Base-by-base conservation (phyloP, 2,888 invertebrate species). In the Andrena bucephala region DNA sequence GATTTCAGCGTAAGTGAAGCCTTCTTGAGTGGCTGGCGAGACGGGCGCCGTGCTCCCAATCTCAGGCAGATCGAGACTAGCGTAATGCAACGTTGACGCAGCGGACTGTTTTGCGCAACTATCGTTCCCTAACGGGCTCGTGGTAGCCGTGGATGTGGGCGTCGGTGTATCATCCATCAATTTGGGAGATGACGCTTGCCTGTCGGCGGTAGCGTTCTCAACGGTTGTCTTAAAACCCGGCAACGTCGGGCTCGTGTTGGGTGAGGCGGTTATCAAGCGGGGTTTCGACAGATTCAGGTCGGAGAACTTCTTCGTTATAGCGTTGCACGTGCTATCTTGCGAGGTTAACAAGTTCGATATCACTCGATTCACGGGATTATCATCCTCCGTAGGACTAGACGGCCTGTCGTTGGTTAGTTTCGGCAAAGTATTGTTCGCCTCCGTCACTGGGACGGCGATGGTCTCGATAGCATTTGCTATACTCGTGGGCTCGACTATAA, bases 1-100 rank as follows among this genome's bases (percentile, higher is more conserved):
- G 83, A 97, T 97, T 94, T 97, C 96, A 84, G 97, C 97, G 94
- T 97, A 97, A 57, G 95, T 95, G 90, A 96, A 96, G 78, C 91
- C 92, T 52, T 94, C 94, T 84, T 94, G 94, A 10, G 94, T 91
- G 29, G 94, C 91, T 31, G 95, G 94, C 54, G 95, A 92, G 8
- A 93, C 89, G 24, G 93, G 91, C 60, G 93, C 89, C 87, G 90
- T 84, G 59, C 92, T 93, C 52, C 92, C 92, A 31, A 94, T 91
- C 81, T 94, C 94, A 24, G 95, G 94, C 83, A 96, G 93, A 93
- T 96, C 96, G 84, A 96, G 94, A 88, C 96, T 96, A 62, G 96
- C 96, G 91, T 96, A 96, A 90, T 96, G 95, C 74, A 97, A 92
- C 52, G 92, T 85, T n/a, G 91, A 86, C 8, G 91, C 91, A 52